phyloP scores from a whole-genome alignment of 2,113 vertebrate species.

The Echinops telfairi region DNA sequence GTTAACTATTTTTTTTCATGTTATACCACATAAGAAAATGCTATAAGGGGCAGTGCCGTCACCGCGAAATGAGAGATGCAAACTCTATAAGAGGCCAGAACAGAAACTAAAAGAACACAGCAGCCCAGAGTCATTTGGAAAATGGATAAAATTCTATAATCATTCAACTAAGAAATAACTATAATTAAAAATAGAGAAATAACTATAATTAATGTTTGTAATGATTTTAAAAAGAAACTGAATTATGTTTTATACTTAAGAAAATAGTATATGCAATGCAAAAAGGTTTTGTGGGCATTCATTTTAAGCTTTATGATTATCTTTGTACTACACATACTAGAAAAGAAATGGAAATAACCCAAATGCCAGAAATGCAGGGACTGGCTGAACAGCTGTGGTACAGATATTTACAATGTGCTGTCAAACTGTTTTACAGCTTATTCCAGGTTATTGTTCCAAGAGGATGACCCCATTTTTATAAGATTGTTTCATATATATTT shows the following conservation, averaged over 20 bases:
- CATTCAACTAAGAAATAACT: not conserved
- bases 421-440: not conserved
- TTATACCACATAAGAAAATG: not conserved
- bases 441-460: not conserved
- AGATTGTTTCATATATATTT: slow-evolving; percentile 3
- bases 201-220: not conserved
- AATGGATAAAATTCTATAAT: not conserved
- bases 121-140: not conserved
- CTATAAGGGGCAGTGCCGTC: not conserved
- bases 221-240: not conserved
- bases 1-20: slow-evolving; percentile 29
- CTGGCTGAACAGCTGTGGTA: slow-evolving; percentile 13
- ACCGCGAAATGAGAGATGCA: not conserved
- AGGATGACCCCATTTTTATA: slow-evolving; percentile 41
- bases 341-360: slow-evolving; percentile 41
- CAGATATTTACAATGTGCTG: not conserved
- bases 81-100: slow-evolving; percentile 22
- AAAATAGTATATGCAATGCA: slow-evolving; percentile 14
- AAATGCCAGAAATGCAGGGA: slow-evolving; percentile 46
- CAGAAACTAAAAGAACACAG: slow-evolving; percentile 17
- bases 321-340: slow-evolving; percentile 34
- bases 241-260: slow-evolving; percentile 38
- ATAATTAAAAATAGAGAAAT: not conserved
- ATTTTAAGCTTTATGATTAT: slow-evolving; percentile 41
- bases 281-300: not conserved